These are phyloP conservation scores for Meliscaeva auricollis DNA, from an alignment of 2,888 invertebrate genomes.

Conservation along the genomic window DNA sequence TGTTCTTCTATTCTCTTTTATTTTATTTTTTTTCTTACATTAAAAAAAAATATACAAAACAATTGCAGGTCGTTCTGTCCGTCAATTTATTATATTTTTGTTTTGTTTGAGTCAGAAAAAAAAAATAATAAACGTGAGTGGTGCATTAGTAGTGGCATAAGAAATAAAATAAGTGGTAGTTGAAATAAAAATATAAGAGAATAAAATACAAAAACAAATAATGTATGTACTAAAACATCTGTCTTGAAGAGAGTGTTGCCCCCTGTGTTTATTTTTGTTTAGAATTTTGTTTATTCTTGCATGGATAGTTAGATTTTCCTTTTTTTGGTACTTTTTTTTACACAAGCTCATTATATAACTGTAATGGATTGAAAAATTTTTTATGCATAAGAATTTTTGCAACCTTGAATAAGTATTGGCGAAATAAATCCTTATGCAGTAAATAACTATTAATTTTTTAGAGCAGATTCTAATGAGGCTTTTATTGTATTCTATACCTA, in stretches of 20 bases:
- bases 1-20: background rate
- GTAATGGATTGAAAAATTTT: no score
- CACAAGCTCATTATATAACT: no score
- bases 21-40: background rate
- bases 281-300: no score
- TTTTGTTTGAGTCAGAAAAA: constrained; percentile 7
- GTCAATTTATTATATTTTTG: constrained; percentile 24
- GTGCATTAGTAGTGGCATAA: constrained; percentile 10
- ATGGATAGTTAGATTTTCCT: no score
- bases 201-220: background rate
- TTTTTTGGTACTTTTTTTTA: no score
- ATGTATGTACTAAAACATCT: constrained; percentile 7
- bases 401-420: no score
- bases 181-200: background rate
- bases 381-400: no score
- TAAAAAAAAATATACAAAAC: constrained; percentile 7
- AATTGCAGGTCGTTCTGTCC: constrained; percentile 34
- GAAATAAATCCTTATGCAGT: no score
- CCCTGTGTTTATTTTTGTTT: background rate
- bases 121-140: constrained; percentile 25
- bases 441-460: no score
- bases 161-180: background rate
- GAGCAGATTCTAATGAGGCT: no score
- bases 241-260: constrained; percentile 17
- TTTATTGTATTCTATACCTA: no score